Percentiles rank a stretch among this genome's conserved stretches.
These are phyloP conservation scores for Danio albolineatus DNA, from an alignment of 2,797 vertebrate genomes.

Conservation along the genomic window DNA sequence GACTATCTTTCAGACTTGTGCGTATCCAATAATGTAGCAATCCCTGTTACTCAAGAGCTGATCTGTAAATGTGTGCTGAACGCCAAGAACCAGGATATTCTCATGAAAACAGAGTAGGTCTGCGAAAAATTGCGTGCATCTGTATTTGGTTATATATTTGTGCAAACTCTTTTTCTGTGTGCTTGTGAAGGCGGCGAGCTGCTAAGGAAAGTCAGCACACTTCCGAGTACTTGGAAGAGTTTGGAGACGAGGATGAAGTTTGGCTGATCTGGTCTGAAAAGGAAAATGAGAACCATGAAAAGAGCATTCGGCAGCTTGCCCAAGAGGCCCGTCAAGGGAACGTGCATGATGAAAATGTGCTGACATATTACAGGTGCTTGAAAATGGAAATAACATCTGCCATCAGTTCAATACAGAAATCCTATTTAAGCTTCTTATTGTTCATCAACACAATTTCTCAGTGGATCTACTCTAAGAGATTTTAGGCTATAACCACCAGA, in stretches of 20 bases:
- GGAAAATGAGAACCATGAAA: conserved; percentile 88
- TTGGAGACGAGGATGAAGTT: conserved; percentile 92
- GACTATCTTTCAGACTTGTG: conserved; percentile 98
- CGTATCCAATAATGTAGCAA: conserved; percentile 96
- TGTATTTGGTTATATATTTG: conserved; percentile 1
- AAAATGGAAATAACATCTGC: background rate
- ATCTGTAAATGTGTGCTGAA: conserved; percentile 99
- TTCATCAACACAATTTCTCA: no score
- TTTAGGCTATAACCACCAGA: no score
- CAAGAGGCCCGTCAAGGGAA: conserved; percentile 95
- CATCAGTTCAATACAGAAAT: background rate
- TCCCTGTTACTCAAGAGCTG: conserved; percentile 97
- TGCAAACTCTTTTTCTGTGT: background rate
- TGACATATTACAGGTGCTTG: conserved; percentile 94
- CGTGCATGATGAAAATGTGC: conserved; percentile 90
- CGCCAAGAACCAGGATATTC: conserved; percentile 95
- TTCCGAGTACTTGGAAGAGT: conserved; percentile 90
- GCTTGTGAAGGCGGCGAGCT: conserved; percentile 81
- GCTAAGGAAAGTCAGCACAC: conserved; percentile 85
- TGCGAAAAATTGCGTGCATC: background rate
- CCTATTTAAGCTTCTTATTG: no score
- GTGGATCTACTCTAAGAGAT: no score
- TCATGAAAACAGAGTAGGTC: conserved; percentile 95
- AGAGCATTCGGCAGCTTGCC: conserved; percentile 91
- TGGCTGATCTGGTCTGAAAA: conserved; percentile 96